Evolutionary conservation across 2,888 invertebrate species (phyloP).

Genomic region (Drosophila suboccidentalis): DNA sequence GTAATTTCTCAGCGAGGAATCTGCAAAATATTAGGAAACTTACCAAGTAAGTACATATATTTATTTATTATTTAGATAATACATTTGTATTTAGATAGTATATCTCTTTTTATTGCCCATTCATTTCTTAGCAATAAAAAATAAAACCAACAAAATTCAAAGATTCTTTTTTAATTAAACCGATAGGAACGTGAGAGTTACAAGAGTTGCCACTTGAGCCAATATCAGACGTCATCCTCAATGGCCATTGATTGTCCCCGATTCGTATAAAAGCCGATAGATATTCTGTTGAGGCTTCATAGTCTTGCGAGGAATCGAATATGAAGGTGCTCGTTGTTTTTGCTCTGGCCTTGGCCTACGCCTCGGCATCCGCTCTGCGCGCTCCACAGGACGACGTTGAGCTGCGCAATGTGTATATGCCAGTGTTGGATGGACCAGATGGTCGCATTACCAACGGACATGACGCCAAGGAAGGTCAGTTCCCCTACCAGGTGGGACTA

Average conservation of each 20-base stretch:
- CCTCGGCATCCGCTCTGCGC: slow-evolving; percentile 64
- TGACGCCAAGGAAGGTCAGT: slow-evolving; percentile 62
- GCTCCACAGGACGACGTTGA: slow-evolving; percentile 19
- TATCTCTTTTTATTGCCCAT: background rate
- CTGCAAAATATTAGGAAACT: slow-evolving; percentile 9
- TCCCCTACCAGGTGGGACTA: slow-evolving; percentile 80
- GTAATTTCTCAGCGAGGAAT: background rate
- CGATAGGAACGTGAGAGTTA: slow-evolving; percentile 35
- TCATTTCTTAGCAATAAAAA: background rate
- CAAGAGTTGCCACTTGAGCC: slow-evolving; percentile 26
- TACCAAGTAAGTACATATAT: slow-evolving; percentile 10
- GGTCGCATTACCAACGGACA: slow-evolving; percentile 74
- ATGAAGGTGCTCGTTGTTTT: slow-evolving; percentile 78
- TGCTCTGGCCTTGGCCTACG: slow-evolving; percentile 70
- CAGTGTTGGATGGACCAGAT: slow-evolving; percentile 45
- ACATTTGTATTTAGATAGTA: slow-evolving; percentile 1
- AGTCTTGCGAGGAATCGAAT: slow-evolving; percentile 38
- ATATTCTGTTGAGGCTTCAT: background rate
- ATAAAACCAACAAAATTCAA: slow-evolving; percentile 3
- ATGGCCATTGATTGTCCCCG: background rate
- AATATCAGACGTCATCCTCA: slow-evolving; percentile 26
- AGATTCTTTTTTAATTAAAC: slow-evolving; percentile 39
- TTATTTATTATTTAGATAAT: slow-evolving; percentile 2
- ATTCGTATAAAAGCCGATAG: slow-evolving; percentile 25
- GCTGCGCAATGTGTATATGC: slow-evolving; percentile 47